phyloP scores from a whole-genome alignment of 2,113 vertebrate genomes.

The Tamias sibiricus region DNA sequence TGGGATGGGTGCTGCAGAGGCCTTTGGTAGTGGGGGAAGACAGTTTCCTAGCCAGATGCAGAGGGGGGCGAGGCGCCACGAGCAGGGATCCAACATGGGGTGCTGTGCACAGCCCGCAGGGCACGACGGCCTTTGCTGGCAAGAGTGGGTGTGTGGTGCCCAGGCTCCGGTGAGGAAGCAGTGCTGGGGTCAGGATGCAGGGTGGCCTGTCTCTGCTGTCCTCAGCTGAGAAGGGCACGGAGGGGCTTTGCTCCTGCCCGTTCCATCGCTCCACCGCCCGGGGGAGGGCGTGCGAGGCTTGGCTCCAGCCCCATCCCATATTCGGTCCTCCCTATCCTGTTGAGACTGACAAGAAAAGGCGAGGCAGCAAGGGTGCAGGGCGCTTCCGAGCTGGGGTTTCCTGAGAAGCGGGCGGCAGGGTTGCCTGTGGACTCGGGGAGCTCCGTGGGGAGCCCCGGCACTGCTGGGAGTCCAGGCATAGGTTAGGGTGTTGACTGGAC shows the following conservation, averaged over 20 bases:
- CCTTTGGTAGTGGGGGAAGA: neutral
- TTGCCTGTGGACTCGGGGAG: neutral
- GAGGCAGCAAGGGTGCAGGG: accelerated
- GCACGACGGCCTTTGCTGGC: neutral
- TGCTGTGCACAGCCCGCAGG: neutral
- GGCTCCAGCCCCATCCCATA: accelerated
- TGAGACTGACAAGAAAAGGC: neutral
- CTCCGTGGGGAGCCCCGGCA: accelerated
- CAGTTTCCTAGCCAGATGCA: neutral
- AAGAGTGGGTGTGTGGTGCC: neutral
- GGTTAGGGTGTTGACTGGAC: accelerated
- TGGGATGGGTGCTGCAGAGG: neutral
- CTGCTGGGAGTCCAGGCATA: neutral
- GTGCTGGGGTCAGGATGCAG: too few species aligned
- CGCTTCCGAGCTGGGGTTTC: neutral
- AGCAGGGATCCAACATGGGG: neutral
- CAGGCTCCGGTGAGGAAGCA: accelerated
- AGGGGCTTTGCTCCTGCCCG: neutral
- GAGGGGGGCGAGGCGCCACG: too few species aligned
- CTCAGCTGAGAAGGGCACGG: neutral
- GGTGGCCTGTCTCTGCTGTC: neutral
- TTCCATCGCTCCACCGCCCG: neutral
- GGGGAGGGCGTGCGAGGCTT: neutral
- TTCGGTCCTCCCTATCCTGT: too few species aligned
- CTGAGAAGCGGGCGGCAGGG: accelerated